These are phyloP conservation scores for Drosophila rubida DNA, from an alignment of 2,888 invertebrate species.

Conservation along the genomic window DNA sequence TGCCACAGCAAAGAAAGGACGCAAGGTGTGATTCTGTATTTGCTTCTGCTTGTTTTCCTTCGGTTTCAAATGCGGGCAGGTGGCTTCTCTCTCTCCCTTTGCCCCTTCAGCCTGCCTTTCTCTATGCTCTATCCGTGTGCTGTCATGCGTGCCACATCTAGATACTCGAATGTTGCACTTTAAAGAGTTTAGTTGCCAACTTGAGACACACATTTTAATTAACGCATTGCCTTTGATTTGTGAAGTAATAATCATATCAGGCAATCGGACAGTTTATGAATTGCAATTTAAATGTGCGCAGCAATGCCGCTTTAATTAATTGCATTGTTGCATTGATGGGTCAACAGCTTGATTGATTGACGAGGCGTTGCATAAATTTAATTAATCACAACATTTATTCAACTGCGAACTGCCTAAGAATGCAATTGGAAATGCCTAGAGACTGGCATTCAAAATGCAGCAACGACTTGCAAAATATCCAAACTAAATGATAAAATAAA, in stretches of 20 bases:
- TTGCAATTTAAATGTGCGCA: constrained; percentile 48
- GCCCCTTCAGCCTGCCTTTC: neutral
- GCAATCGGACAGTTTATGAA: constrained; percentile 51
- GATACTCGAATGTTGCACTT: neutral
- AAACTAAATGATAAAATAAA: neutral
- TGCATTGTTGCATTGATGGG: constrained; percentile 22
- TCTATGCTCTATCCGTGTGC: too few relatives aligned
- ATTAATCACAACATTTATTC: constrained; percentile 38
- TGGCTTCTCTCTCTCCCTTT: constrained; percentile 40
- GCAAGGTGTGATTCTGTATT: constrained; percentile 73
- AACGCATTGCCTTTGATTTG: constrained; percentile 2
- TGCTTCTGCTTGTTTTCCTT: constrained; percentile 23
- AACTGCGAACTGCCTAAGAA: neutral
- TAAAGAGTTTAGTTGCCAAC: neutral
- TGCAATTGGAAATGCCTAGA: neutral
- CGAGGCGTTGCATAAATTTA: constrained; percentile 37
- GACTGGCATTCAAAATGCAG: neutral
- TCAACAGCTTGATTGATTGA: constrained; percentile 27
- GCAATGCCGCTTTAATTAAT: constrained; percentile 19
- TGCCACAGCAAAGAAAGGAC: constrained; percentile 48
- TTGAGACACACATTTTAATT: constrained; percentile 26
- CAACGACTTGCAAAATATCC: constrained; percentile 1
- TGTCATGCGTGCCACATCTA: neutral
- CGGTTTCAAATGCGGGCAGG: constrained; percentile 68
- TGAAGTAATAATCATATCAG: constrained; percentile 19